Evolutionary conservation across 2,888 invertebrate genomes (phyloP).

Genomic region (Aproaerema taeniolella): DNA sequence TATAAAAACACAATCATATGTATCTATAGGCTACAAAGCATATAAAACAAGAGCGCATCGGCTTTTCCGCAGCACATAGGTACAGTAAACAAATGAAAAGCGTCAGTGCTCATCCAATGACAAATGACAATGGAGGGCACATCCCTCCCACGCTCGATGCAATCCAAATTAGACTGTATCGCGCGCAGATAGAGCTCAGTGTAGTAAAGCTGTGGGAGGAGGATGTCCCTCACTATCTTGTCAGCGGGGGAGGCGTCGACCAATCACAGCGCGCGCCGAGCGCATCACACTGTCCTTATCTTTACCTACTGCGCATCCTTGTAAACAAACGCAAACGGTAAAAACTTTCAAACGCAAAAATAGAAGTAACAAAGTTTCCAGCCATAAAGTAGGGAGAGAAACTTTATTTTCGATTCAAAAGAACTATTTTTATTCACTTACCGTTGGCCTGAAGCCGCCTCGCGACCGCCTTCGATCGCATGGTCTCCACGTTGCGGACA

Average conservation of each 20-base stretch:
- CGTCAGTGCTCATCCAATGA: constrained; percentile 70
- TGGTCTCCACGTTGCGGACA: constrained; percentile 54
- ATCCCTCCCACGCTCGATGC: constrained; percentile 50
- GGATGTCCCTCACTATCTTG: constrained; percentile 74
- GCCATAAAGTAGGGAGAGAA: too few species aligned
- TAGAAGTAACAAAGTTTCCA: too few species aligned
- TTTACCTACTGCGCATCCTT: constrained; percentile 61
- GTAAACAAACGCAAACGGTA: not conserved
- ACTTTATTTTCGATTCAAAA: too few species aligned
- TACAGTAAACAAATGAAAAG: constrained; percentile 69
- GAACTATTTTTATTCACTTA: too few species aligned
- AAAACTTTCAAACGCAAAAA: too few species aligned
- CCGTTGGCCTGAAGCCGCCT: constrained; percentile 83
- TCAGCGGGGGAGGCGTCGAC: constrained; percentile 70
- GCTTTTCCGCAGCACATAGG: constrained; percentile 4
- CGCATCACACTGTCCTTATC: constrained; percentile 68
- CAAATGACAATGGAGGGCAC: constrained; percentile 67
- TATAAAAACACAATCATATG: too few species aligned
- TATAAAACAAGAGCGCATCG: not conserved
- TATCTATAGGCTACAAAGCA: too few species aligned
- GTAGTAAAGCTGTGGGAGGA: constrained; percentile 34
- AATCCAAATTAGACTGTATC: constrained; percentile 35
- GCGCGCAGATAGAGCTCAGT: constrained; percentile 24
- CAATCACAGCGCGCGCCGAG: constrained; percentile 52
- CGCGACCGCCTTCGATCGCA: constrained; percentile 85